Conservation (phyloP, 2,888 invertebrate genomes). For the Campaea margaritaria region DNA sequence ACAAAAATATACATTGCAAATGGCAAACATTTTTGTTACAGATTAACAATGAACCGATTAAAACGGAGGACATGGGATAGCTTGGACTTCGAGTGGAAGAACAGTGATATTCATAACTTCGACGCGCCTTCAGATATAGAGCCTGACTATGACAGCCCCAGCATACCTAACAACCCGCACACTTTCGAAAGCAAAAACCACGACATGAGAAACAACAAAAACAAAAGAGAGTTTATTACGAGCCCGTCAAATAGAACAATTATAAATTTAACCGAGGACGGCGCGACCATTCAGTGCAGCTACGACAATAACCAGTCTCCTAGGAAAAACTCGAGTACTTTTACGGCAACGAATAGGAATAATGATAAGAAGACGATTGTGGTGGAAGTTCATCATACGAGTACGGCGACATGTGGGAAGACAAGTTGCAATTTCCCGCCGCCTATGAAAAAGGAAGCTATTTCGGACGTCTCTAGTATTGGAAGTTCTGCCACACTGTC, state of each 20-base stretch:
- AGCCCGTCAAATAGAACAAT: constrained; percentile 88
- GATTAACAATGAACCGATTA: constrained; percentile 74
- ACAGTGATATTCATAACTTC: constrained; percentile 77
- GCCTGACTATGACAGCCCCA: constrained; percentile 78
- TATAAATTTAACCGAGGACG: constrained; percentile 89
- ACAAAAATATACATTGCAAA: background rate
- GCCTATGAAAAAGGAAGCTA: constrained; percentile 58
- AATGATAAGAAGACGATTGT: constrained; percentile 87
- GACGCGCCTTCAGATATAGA: constrained; percentile 81
- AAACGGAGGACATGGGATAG: constrained; percentile 86
- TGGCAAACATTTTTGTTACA: constrained; percentile 40
- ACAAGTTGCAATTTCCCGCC: constrained; percentile 64
- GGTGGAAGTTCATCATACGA: constrained; percentile 89
- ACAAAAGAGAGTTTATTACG: constrained; percentile 66
- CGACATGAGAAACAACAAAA: constrained; percentile 59
- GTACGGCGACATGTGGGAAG: constrained; percentile 65
- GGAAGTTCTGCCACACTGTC: constrained; percentile 75
- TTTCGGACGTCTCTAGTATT: constrained; percentile 67
- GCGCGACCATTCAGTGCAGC: constrained; percentile 89
- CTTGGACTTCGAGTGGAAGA: constrained; percentile 85
- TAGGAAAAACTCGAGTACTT: constrained; percentile 63
- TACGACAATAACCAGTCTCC: constrained; percentile 74
- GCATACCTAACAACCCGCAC: constrained; percentile 80
- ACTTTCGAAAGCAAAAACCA: constrained; percentile 74
- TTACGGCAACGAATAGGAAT: constrained; percentile 66